These are phyloP conservation scores for Parotia lawesii DNA, from an alignment of 2,113 vertebrate species.

Conservation along the genomic window DNA sequence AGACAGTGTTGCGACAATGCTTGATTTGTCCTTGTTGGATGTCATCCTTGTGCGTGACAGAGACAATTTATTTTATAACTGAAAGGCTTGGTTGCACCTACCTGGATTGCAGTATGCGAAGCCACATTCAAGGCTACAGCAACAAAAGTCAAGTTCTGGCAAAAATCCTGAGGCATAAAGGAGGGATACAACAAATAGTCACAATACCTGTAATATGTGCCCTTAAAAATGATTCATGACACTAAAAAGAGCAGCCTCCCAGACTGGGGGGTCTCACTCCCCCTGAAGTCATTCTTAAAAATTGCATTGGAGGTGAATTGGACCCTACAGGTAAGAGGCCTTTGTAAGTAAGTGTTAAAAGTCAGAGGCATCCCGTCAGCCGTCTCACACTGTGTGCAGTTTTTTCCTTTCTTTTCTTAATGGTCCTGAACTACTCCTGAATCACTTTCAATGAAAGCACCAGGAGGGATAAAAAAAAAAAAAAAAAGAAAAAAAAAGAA, in stretches of 20 bases:
- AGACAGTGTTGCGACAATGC: neutral
- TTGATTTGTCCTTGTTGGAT: neutral
- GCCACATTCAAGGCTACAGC: neutral
- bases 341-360: slow-evolving; percentile 7
- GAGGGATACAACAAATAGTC: neutral
- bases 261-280: neutral
- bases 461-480: neutral
- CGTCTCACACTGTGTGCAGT: neutral
- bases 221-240: neutral
- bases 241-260: neutral
- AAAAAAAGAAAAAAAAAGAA: neutral
- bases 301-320: neutral
- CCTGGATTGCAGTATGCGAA: neutral
- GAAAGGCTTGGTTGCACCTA: neutral
- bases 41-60: neutral
- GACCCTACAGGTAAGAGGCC: neutral
- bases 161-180: neutral
- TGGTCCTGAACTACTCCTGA: neutral
- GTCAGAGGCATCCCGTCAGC: neutral
- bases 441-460: neutral
- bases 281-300: neutral
- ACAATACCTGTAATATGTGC: neutral
- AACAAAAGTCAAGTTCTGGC: neutral
- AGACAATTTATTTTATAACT: neutral
- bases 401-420: neutral